A percentile compares a stretch with the other conserved stretches of the same genome.
phyloP scores from a whole-genome alignment of 2,797 vertebrate genomes.

The Oophaga sylvatica region DNA sequence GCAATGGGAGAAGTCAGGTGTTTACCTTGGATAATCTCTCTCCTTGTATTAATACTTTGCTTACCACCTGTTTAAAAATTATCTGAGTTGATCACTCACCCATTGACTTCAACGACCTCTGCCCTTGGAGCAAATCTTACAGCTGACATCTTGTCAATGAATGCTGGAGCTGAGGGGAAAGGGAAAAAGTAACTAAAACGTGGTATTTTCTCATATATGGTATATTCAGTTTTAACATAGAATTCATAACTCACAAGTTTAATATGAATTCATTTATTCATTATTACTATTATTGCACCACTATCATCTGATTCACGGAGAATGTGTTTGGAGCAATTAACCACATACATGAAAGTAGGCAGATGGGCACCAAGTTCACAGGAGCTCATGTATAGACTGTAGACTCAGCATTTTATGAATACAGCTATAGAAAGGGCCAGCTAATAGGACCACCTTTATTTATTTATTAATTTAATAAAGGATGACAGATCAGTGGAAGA shows the following conservation, averaged over 20 bases:
- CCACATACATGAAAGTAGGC: neutral
- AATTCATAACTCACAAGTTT: neutral
- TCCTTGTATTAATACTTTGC: slow-evolving; percentile 22
- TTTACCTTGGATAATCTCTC: neutral
- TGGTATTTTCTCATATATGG: neutral
- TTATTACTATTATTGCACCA: neutral
- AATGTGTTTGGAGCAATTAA: too few species aligned
- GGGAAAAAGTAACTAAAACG: neutral
- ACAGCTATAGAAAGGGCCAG: too few species aligned
- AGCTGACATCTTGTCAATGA: slow-evolving; percentile 75
- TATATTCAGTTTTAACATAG: neutral
- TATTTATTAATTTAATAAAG: too few species aligned
- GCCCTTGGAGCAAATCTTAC: slow-evolving; percentile 79
- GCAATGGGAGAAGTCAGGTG: neutral
- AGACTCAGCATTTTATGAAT: too few species aligned
- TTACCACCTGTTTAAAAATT: neutral
- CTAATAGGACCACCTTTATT: too few species aligned
- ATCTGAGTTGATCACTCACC: slow-evolving; percentile 75
- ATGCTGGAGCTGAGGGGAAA: slow-evolving; percentile 29
- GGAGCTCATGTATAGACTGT: neutral
- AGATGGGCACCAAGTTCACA: neutral
- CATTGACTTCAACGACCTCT: slow-evolving; percentile 72
- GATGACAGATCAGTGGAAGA: too few species aligned
- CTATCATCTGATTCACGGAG: too few species aligned
- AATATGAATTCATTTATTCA: neutral